phyloP scores from a whole-genome alignment of 2,888 invertebrate species.

The Patella pellucida region DNA sequence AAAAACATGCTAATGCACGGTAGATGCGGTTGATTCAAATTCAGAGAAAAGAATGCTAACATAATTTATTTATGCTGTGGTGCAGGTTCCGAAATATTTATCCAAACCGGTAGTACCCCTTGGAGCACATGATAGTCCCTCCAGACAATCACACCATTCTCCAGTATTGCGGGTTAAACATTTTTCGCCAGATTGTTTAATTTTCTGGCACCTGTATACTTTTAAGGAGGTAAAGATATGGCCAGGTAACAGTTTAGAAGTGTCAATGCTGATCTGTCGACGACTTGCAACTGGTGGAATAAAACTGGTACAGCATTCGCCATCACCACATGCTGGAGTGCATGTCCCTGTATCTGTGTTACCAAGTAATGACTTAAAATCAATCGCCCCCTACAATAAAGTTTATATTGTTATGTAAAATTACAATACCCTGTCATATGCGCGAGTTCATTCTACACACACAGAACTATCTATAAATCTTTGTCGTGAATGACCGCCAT shows the following conservation, averaged over 20 bases:
- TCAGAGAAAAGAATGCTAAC: too few relatives aligned
- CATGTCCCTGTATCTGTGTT: too few relatives aligned
- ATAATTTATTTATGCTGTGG: too few relatives aligned
- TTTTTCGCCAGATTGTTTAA: neutral
- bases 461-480: too few relatives aligned
- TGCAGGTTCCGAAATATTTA: neutral
- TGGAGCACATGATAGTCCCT: neutral
- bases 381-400: too few relatives aligned
- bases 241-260: neutral
- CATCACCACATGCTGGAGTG: neutral
- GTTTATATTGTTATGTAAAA: too few relatives aligned
- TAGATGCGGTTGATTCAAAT: too few relatives aligned
- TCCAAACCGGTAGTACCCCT: neutral
- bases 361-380: too few relatives aligned
- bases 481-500: too few relatives aligned
- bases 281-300: neutral
- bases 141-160: constrained; percentile 4
- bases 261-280: neutral
- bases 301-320: neutral
- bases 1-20: too few relatives aligned
- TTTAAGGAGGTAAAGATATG: neutral
- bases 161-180: neutral
- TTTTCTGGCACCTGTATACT: neutral
- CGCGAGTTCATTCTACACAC: too few relatives aligned
- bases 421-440: too few relatives aligned